Evolutionary conservation across 2,888 invertebrate genomes (phyloP).

Genomic region (Leptopilina drosophilae): DNA sequence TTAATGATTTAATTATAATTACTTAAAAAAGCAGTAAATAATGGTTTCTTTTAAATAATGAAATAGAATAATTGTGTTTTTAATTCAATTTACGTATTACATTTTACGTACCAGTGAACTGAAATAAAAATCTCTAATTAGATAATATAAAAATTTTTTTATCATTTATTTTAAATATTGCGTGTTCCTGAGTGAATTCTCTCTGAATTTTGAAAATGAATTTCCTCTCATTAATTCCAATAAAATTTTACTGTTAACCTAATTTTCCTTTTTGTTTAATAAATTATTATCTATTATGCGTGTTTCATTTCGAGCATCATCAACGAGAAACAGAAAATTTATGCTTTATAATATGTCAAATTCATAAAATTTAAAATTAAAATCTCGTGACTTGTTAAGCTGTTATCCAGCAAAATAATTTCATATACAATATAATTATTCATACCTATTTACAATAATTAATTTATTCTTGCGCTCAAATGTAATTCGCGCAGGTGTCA

Average conservation of each 20-base stretch:
- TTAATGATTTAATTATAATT: no score
- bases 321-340: slow-evolving; percentile 10
- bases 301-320: not conserved
- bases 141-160: no score
- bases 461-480: slow-evolving; percentile 35
- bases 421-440: not conserved
- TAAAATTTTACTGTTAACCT: not conserved
- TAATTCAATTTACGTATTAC: no score
- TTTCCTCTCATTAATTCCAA: not conserved
- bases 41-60: no score
- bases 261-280: not conserved
- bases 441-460: not conserved
- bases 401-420: not conserved
- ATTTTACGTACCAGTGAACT: not conserved
- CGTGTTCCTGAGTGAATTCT: no score
- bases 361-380: slow-evolving; percentile 16
- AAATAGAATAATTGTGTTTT: no score
- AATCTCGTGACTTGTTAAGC: slow-evolving; percentile 6
- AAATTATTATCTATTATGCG: not conserved
- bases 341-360: slow-evolving; percentile 2
- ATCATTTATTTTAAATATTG: no score
- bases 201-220: slow-evolving; percentile 30
- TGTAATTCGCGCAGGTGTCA: not conserved
- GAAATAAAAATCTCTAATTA: not conserved
- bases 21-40: no score